Percentiles rank a stretch among this genome's conserved stretches.
These are phyloP conservation scores for Brachionus rubens DNA, from an alignment of 1,140 invertebrate genomes.

Conservation along the genomic window DNA sequence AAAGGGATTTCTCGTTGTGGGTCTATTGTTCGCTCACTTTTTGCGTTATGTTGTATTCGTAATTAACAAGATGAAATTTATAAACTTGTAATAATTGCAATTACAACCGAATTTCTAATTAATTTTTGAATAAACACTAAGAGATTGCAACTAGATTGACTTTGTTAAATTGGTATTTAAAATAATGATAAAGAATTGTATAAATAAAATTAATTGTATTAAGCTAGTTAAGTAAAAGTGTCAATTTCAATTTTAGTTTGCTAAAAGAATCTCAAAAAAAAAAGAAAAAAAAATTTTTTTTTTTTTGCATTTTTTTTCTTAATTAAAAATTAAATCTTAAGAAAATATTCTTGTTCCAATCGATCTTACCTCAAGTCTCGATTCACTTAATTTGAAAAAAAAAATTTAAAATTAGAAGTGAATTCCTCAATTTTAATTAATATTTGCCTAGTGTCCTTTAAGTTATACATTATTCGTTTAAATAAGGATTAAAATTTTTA, in stretches of 20 bases:
- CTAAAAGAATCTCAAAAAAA: too few relatives aligned
- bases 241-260: conserved; percentile 41
- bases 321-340: conserved; percentile 34
- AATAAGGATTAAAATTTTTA: conserved; percentile 34
- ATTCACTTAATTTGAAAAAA: too few relatives aligned
- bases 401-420: background rate
- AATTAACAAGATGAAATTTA: conserved; percentile 38
- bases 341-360: too few relatives aligned
- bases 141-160: conserved; percentile 21
- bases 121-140: conserved; percentile 37
- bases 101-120: conserved; percentile 43
- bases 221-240: conserved; percentile 41
- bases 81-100: conserved; percentile 38
- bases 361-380: too few relatives aligned
- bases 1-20: conserved; percentile 4
- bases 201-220: conserved; percentile 42
- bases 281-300: conserved; percentile 13
- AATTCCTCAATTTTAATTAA: conserved; percentile 39
- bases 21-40: too few relatives aligned
- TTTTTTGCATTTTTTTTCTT: conserved; percentile 19
- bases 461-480: conserved; percentile 34
- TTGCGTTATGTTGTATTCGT: background rate
- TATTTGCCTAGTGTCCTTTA: conserved; percentile 41
- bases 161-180: conserved; percentile 38
- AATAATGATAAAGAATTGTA: conserved; percentile 39